Evolutionary conservation across 23 tunicate species (phyloP), one percentile per base, ranked within the genome.

Genomic region (Oikopleura vanhoeffeni): DNA sequence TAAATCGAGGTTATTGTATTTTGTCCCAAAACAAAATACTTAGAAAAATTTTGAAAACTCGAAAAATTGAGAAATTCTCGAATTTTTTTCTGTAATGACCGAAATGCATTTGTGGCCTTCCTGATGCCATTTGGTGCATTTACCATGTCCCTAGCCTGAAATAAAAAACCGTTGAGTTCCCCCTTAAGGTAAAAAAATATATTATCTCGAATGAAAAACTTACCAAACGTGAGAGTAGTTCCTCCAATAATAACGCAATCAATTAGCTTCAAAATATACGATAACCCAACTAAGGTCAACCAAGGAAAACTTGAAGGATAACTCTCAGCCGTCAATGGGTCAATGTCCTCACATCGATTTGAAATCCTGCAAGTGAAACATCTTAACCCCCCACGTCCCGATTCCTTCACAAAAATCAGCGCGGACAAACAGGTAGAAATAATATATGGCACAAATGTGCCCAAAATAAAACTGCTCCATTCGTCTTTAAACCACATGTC

Each of bases 231-330:
- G 84, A 92, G 83, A 34, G 97, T 92, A 41, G 90, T 83, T 83
- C 86, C 84, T 2, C 92, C 97, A 57, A 92, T 92, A 18, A 86
- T 83, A 67, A 87, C 83, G 86, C 97, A 89, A 82, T 92, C 97
- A 84, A 88, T 83, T 41, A 86, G 79, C 86, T 92, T 92, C 35
- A 92, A 41, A 79, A 89, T 39, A 38, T 71, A 71, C 27, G 34
- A 71, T 2, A 30, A 18, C 3, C 27, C 38, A 2, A 71, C 79
- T 4, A 71, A 18, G 27, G 34, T 30, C 4, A 71, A 38, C 79
- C 79, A 71, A 33, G 79, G 79, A 38, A 71, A 71, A 2, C 4
- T 3, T 18, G 36, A 2, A 2, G 34, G 27, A 30, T 13, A 71
- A 49, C 24, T 49, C n/a, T n/a, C n/a, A 49, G 13, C 24, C 27